phyloP scores from a whole-genome alignment of 2,113 vertebrate genomes.

The Donacobius atricapilla region DNA sequence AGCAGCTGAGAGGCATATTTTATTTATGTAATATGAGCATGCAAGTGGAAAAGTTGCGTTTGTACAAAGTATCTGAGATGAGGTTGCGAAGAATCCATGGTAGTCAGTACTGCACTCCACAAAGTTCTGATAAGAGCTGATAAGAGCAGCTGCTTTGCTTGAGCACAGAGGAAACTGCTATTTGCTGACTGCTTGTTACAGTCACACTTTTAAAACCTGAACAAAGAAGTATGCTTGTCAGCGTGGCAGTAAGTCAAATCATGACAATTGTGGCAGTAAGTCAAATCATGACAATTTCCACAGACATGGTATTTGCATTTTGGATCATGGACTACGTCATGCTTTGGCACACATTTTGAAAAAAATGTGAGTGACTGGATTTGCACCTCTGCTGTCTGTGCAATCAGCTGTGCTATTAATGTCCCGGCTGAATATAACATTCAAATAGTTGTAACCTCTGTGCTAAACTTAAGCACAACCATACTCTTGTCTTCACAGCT shows the following conservation, averaged over 20 bases:
- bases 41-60: not conserved
- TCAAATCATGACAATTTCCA: not conserved
- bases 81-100: accelerated
- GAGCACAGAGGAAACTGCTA: not conserved
- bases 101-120: not conserved
- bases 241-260: not conserved
- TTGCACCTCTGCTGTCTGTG: not conserved
- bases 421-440: not conserved
- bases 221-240: slow-evolving; percentile 29
- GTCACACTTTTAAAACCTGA: slow-evolving; percentile 14
- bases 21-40: not conserved
- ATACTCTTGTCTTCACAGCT: not conserved
- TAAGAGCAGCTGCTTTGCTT: not conserved
- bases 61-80: not conserved
- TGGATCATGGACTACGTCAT: not conserved
- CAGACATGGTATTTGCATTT: slow-evolving; percentile 7
- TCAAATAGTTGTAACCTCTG: not conserved
- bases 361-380: not conserved
- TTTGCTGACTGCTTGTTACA: slow-evolving; percentile 33
- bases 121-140: not conserved
- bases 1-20: not conserved
- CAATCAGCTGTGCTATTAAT: not conserved
- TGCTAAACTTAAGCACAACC: not conserved
- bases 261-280: not conserved
- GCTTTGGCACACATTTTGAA: not conserved